Conservation (phyloP, 2,797 vertebrate species). For the Cynodonichthys magdalenae region DNA sequence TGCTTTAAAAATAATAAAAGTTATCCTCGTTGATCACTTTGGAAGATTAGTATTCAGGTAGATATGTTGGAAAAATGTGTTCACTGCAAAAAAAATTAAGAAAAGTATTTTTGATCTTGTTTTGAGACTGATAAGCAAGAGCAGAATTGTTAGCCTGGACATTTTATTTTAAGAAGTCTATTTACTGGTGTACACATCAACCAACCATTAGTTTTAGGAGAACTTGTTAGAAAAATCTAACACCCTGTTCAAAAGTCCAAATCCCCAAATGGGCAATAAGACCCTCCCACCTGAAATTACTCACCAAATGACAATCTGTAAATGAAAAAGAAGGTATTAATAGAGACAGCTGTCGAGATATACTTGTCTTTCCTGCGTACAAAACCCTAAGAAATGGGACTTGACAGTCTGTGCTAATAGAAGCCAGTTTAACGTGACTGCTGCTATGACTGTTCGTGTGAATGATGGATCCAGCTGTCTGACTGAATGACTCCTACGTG, state of each 20-base stretch:
- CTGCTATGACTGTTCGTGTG: conserved; percentile 34
- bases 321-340: conserved; percentile 26
- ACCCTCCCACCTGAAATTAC: no score
- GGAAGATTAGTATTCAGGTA: no score
- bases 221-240: not conserved
- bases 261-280: not conserved
- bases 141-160: no score
- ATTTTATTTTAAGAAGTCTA: no score
- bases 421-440: conserved; percentile 28
- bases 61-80: no score
- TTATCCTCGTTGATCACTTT: no score
- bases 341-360: conserved; percentile 22
- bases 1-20: no score
- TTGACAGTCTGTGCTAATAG: conserved; percentile 23
- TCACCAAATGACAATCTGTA: not conserved
- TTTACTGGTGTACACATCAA: not conserved
- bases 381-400: conserved; percentile 15
- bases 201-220: not conserved
- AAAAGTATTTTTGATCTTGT: no score
- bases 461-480: conserved; percentile 66
- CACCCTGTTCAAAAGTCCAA: not conserved
- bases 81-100: no score
- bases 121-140: no score
- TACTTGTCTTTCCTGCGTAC: conserved; percentile 5
- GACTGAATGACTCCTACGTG: conserved; percentile 56